Evolutionary conservation across 2,888 invertebrate genomes (phyloP).

Genomic region (Calliopum simillimum): DNA sequence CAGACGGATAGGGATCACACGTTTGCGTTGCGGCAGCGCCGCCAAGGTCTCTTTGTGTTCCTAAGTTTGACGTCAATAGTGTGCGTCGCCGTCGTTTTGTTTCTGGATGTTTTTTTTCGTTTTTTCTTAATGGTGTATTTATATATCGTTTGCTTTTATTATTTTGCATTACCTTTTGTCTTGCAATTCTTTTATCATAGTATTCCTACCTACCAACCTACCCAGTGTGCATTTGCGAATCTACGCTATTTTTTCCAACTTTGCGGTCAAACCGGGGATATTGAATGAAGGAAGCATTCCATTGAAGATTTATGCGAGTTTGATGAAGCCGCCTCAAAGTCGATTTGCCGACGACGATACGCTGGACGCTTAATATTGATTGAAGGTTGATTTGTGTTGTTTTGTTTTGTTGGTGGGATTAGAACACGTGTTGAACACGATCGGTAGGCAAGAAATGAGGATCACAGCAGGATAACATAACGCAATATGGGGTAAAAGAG

Average conservation of each 20-base stretch:
- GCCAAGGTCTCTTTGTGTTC: not conserved
- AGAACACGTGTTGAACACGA: slow-evolving; percentile 65
- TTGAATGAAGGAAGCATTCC: slow-evolving; percentile 38
- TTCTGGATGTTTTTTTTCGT: too few relatives aligned
- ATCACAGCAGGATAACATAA: slow-evolving; percentile 13
- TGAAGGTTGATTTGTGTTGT: slow-evolving; percentile 60
- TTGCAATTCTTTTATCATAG: slow-evolving; percentile 18
- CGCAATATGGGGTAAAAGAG: slow-evolving; percentile 7
- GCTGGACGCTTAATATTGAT: slow-evolving; percentile 53
- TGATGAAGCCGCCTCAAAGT: slow-evolving; percentile 60
- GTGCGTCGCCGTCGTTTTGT: slow-evolving; percentile 17
- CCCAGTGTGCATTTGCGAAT: too few relatives aligned
- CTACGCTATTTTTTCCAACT: too few relatives aligned
- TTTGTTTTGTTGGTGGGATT: slow-evolving; percentile 56
- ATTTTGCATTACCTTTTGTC: slow-evolving; percentile 22
- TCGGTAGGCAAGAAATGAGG: slow-evolving; percentile 41
- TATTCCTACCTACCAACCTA: not conserved
- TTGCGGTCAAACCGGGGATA: too few relatives aligned
- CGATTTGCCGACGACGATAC: slow-evolving; percentile 36
- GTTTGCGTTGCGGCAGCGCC: slow-evolving; percentile 12
- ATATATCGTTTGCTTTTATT: slow-evolving; percentile 18
- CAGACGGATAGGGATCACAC: slow-evolving; percentile 17
- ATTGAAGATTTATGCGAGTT: slow-evolving; percentile 64
- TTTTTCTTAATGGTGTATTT: slow-evolving; percentile 15
- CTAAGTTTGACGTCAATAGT: slow-evolving; percentile 23